Conservation (phyloP, 1,140 invertebrate genomes). For the Eufriesea mexicana region DNA sequence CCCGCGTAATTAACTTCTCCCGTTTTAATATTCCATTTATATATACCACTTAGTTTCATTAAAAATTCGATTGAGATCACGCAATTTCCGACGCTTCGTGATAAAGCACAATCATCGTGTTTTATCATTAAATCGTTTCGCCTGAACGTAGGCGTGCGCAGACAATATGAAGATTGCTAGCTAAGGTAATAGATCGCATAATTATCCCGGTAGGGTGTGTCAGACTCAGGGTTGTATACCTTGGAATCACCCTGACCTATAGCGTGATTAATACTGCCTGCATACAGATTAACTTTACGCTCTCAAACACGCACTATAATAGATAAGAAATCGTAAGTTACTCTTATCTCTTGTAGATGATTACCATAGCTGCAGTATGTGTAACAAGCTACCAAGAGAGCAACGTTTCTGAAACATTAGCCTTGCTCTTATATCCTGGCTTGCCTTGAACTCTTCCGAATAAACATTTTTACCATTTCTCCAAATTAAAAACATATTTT, state of each 20-base stretch:
- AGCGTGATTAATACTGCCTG: slow-evolving; percentile 34
- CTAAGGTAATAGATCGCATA: slow-evolving; percentile 55
- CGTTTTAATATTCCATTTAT: background rate
- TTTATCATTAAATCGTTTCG: slow-evolving; percentile 1
- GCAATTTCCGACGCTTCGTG: background rate
- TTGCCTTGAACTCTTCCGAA: slow-evolving; percentile 19
- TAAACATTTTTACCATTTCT: background rate
- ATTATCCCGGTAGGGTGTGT: slow-evolving; percentile 51
- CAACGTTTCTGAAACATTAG: background rate
- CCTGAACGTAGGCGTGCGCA: background rate
- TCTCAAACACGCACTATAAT: background rate
- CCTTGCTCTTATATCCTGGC: background rate
- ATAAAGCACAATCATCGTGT: background rate
- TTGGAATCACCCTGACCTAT: slow-evolving; percentile 30
- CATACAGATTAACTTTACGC: background rate
- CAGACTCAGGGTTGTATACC: background rate
- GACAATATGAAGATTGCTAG: slow-evolving; percentile 51
- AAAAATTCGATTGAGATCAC: background rate
- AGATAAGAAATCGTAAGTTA: background rate
- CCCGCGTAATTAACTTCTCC: too few relatives aligned
- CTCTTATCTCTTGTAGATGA: too few relatives aligned
- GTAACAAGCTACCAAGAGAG: background rate
- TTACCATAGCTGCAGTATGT: background rate
- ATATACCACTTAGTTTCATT: background rate
- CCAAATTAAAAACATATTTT: too few relatives aligned